phyloP scores from a whole-genome alignment of 2,888 invertebrate species.

The Exocentrus adspersus region DNA sequence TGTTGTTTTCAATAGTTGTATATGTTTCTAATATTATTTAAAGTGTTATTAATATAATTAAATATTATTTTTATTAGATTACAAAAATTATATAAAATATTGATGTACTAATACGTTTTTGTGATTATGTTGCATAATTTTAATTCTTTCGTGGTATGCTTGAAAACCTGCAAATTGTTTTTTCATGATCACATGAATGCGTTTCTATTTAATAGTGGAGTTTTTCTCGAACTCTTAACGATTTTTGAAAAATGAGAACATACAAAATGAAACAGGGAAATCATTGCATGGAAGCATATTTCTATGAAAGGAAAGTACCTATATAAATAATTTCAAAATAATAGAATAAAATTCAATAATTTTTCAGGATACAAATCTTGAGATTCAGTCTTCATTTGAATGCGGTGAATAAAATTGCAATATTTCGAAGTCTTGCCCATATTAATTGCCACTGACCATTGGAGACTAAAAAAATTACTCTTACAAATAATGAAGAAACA shows the following conservation, averaged over 20 bases:
- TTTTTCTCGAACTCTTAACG: constrained; percentile 6
- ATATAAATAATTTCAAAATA: no score
- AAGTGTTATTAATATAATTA: constrained; percentile 18
- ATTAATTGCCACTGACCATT: no score
- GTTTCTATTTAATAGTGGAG: constrained; percentile 37
- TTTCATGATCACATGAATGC: constrained; percentile 31
- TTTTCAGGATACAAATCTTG: no score
- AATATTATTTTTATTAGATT: constrained; percentile 21
- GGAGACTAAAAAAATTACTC: no score
- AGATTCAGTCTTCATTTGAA: no score
- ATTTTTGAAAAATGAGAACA: not conserved
- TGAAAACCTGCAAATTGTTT: constrained; percentile 46
- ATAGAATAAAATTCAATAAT: no score
- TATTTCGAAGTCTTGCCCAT: no score
- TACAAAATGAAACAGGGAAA: no score
- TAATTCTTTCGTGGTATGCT: constrained; percentile 16
- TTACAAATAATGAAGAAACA: no score
- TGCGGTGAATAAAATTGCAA: no score
- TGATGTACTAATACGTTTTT: constrained; percentile 13
- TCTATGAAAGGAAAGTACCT: no score
- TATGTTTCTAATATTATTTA: constrained; percentile 19
- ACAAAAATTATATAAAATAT: constrained; percentile 26
- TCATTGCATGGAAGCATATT: no score
- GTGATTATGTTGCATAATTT: constrained; percentile 17
- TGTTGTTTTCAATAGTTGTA: constrained; percentile 22